Conservation (phyloP, 2,113 vertebrate species). For the Hiodon tergisus region DNA sequence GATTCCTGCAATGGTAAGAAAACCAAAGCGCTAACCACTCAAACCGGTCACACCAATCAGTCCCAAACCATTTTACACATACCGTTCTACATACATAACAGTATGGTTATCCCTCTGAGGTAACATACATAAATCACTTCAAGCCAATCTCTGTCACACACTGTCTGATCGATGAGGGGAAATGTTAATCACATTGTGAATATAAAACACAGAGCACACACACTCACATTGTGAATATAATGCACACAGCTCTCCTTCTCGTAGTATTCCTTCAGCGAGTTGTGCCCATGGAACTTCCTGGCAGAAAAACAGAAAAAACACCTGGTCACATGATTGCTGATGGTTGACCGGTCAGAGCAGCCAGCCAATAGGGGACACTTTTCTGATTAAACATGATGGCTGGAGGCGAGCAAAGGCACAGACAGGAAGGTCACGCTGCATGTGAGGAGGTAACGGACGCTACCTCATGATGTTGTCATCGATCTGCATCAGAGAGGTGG, state of each 20-base stretch:
- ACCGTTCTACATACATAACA: too few relatives aligned
- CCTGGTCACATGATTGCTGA: background rate
- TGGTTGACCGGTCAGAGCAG: too few relatives aligned
- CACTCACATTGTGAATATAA: slow-evolving; percentile 87
- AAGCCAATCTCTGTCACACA: background rate
- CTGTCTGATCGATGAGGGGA: background rate
- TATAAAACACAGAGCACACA: slow-evolving; percentile 78
- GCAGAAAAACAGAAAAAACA: slow-evolving; percentile 27
- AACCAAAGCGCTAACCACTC: too few relatives aligned
- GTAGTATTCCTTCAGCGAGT: slow-evolving; percentile 92
- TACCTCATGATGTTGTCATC: slow-evolving; percentile 97
- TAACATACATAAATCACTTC: too few relatives aligned
- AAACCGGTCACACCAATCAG: too few relatives aligned
- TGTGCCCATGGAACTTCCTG: slow-evolving; percentile 94
- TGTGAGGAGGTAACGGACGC: background rate
- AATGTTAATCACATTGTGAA: slow-evolving; percentile 78
- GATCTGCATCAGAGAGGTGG: slow-evolving; percentile 96
- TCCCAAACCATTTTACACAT: too few relatives aligned
- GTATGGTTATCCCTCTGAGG: too few relatives aligned
- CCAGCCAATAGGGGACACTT: too few relatives aligned
- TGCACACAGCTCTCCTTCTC: slow-evolving; percentile 94
- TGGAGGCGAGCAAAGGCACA: background rate
- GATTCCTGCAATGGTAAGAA: too few relatives aligned
- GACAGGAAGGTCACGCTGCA: too few relatives aligned
- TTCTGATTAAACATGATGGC: background rate